A percentile compares a stretch with the other conserved stretches of the same genome.
These are phyloP conservation scores for Syncerus caffer DNA, from an alignment of 2,797 vertebrate genomes.

Conservation along the genomic window DNA sequence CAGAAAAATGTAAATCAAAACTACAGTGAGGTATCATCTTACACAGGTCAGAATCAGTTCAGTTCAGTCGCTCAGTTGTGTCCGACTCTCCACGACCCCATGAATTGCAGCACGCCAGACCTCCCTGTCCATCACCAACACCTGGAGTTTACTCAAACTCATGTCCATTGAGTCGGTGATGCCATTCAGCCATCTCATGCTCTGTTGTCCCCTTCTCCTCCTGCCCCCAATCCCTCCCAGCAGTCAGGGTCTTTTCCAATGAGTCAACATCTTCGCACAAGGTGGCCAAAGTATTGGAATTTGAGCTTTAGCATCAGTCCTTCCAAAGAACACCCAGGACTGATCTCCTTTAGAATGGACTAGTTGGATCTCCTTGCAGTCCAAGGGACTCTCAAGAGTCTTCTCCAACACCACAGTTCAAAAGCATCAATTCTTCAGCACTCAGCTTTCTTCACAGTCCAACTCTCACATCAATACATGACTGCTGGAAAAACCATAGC, in stretches of 20 bases:
- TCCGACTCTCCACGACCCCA: accelerated
- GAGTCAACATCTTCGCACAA: background rate
- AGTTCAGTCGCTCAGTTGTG: background rate
- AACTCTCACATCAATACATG: too few relatives aligned
- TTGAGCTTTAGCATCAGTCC: background rate
- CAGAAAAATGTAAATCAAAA: background rate
- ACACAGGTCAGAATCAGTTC: background rate
- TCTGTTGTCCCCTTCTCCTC: accelerated
- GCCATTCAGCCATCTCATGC: background rate
- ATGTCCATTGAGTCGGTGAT: background rate
- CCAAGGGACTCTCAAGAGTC: background rate
- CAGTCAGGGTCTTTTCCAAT: background rate
- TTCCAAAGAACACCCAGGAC: too few relatives aligned
- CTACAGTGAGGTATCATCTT: background rate
- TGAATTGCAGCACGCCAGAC: accelerated
- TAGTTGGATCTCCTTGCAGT: background rate
- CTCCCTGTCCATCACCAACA: background rate
- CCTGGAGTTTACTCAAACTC: background rate
- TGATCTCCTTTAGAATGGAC: background rate
- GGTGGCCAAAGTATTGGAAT: background rate
- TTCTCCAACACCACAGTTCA: background rate
- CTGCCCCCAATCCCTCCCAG: background rate
- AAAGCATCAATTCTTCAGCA: accelerated
- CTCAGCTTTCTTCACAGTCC: background rate
- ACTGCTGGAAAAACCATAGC: too few relatives aligned